Percentiles rank a stretch among this genome's conserved stretches.
Conservation (phyloP, 2,888 invertebrate genomes). For the Eristalis pertinax region DNA sequence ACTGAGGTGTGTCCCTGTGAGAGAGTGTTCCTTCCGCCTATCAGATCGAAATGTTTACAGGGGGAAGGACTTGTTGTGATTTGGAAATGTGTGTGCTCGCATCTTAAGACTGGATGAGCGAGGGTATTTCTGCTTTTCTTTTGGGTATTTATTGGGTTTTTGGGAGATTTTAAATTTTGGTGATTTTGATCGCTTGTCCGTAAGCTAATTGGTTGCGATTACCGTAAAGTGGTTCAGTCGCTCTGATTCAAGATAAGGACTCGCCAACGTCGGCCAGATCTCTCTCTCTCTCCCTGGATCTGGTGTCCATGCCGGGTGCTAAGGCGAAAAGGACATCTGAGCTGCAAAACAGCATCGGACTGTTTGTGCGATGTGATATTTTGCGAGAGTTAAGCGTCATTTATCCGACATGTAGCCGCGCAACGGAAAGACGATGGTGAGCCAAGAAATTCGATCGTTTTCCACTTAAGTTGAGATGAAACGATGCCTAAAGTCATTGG, state of each 20-base stretch:
- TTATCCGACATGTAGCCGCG: not conserved
- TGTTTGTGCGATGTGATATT: conserved; percentile 21
- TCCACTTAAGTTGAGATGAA: not conserved
- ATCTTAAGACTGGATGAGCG: conserved; percentile 60
- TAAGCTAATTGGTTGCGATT: conserved; percentile 62
- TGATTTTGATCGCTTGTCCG: conserved; percentile 20
- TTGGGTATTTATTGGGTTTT: not conserved
- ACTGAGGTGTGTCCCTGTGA: conserved; percentile 59
- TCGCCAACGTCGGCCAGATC: not conserved
- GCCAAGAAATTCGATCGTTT: not conserved
- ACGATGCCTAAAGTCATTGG: not conserved
- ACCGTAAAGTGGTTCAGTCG: conserved; percentile 41
- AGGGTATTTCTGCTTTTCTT: not conserved
- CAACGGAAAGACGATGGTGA: not conserved
- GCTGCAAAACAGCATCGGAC: not conserved
- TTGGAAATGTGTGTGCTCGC: conserved; percentile 30
- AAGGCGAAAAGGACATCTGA: conserved; percentile 43
- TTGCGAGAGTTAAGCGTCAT: conserved; percentile 20
- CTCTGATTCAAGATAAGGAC: conserved; percentile 48
- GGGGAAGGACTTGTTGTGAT: conserved; percentile 68
- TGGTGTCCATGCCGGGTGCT: conserved; percentile 11
- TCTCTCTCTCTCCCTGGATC: not conserved
- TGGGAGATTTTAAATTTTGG: not conserved
- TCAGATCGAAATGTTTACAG: conserved; percentile 64
- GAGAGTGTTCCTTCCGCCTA: conserved; percentile 66